Percentiles rank a stretch among this genome's conserved stretches.
phyloP scores from a whole-genome alignment of 2,888 invertebrate species.

The Marronus borbonicus region DNA sequence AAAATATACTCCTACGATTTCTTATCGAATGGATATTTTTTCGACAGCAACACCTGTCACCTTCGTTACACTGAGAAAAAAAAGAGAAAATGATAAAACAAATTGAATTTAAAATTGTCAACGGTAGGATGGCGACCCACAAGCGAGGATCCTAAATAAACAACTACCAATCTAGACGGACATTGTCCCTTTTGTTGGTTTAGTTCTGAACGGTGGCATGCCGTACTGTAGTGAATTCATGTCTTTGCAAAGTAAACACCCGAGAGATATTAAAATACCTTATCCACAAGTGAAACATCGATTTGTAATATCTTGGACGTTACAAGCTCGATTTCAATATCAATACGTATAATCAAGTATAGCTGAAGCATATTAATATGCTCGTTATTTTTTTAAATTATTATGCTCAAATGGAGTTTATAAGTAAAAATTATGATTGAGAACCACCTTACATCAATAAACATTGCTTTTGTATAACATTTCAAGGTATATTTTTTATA shows the following conservation, averaged over 20 bases:
- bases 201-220: conserved; percentile 32
- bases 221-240: conserved; percentile 5
- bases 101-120: conserved; percentile 39
- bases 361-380: too few species aligned
- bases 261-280: neutral
- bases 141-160: conserved; percentile 30
- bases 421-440: too few species aligned
- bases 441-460: too few species aligned
- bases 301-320: too few species aligned
- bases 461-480: too few species aligned
- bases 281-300: neutral
- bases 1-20: neutral
- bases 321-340: too few species aligned
- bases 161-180: conserved; percentile 24
- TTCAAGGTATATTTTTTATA: too few species aligned
- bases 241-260: conserved; percentile 25
- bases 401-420: too few species aligned
- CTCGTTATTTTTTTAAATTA: too few species aligned
- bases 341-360: too few species aligned
- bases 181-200: conserved; percentile 34
- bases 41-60: neutral
- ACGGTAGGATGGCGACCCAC: conserved; percentile 8
- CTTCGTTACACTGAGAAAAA: neutral
- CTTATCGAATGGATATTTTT: neutral
- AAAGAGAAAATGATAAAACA: neutral